A percentile compares a stretch with the other conserved stretches of the same genome.
phyloP scores from a whole-genome alignment of 2,888 invertebrate genomes.

The Scrobipalpa atriplicella region DNA sequence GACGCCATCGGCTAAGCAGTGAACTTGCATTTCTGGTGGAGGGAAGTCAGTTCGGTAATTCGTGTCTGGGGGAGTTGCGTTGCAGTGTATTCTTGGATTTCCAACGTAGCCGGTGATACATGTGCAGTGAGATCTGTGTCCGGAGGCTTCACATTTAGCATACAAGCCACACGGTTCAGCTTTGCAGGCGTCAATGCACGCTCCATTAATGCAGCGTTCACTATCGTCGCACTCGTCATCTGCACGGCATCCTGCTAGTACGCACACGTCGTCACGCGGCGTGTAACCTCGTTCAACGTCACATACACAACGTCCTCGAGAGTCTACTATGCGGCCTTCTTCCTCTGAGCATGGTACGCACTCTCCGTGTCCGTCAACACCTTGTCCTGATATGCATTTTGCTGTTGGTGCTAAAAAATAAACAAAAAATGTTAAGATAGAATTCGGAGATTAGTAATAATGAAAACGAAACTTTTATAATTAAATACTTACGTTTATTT shows the following conservation, averaged over 20 bases:
- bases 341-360: conserved; percentile 88
- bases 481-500: conserved; percentile 85
- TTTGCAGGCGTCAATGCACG: conserved; percentile 91
- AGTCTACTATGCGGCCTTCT: conserved; percentile 89
- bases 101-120: conserved; percentile 90
- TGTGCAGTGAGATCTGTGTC: conserved; percentile 89
- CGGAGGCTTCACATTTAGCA: conserved; percentile 89
- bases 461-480: neutral
- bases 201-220: conserved; percentile 89
- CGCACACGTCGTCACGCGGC: conserved; percentile 90
- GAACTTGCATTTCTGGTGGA: conserved; percentile 92
- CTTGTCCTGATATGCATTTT: conserved; percentile 91
- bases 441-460: neutral
- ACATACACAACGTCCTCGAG: conserved; percentile 91
- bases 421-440: neutral
- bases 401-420: conserved; percentile 64
- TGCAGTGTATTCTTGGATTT: conserved; percentile 89
- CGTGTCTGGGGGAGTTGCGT: conserved; percentile 63
- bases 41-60: conserved; percentile 91
- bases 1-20: conserved; percentile 95
- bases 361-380: conserved; percentile 88
- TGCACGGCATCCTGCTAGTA: conserved; percentile 87
- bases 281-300: conserved; percentile 90
- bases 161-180: conserved; percentile 88
- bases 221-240: conserved; percentile 90